phyloP scores from a whole-genome alignment of 2,888 invertebrate genomes.

The Aproaerema taeniolella region DNA sequence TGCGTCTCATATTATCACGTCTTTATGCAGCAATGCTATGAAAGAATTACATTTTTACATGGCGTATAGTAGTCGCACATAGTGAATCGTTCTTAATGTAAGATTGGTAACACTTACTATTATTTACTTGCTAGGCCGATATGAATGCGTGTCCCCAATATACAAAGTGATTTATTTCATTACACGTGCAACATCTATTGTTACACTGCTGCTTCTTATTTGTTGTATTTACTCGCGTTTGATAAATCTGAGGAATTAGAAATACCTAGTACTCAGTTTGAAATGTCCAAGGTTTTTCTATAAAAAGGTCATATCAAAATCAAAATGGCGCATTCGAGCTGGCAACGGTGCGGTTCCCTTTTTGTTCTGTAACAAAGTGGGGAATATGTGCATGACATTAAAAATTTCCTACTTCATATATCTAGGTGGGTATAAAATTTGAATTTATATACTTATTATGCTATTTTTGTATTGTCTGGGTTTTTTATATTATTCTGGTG shows the following conservation, averaged over 20 bases:
- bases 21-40: conserved; percentile 77
- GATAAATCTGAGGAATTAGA: conserved; percentile 1
- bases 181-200: conserved; percentile 54
- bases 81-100: conserved; percentile 78
- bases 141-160: conserved; percentile 65
- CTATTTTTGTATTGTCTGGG: too few relatives aligned
- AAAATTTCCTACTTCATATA: too few relatives aligned
- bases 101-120: conserved; percentile 77
- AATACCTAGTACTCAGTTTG: background rate
- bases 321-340: conserved; percentile 45
- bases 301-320: conserved; percentile 3
- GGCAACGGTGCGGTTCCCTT: conserved; percentile 12
- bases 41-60: conserved; percentile 70
- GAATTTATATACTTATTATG: too few relatives aligned
- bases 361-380: background rate
- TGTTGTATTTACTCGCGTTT: conserved; percentile 19
- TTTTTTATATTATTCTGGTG: too few relatives aligned
- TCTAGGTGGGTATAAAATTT: conserved; percentile 15
- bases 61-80: conserved; percentile 77
- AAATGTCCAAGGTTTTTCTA: background rate
- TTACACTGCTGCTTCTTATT: conserved; percentile 34
- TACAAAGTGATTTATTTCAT: conserved; percentile 54
- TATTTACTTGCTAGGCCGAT: conserved; percentile 68
- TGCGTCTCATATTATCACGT: conserved; percentile 71
- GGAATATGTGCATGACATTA: conserved; percentile 6